These are phyloP conservation scores for Sinosuthora webbiana DNA, from an alignment of 2,113 vertebrate species.

Conservation along the genomic window DNA sequence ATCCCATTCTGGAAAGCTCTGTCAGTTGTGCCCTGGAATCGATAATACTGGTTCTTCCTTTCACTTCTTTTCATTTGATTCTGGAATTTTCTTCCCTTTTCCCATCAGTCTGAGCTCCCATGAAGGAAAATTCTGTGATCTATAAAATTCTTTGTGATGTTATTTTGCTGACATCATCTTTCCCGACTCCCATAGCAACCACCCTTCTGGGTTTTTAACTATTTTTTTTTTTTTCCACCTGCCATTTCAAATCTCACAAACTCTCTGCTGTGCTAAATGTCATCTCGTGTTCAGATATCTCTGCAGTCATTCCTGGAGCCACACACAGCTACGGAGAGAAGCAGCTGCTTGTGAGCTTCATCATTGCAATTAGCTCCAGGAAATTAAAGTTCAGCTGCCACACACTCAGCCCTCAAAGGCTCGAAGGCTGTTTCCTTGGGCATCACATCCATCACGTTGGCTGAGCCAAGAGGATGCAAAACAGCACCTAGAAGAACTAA, in stretches of 20 bases:
- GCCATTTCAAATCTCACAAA: background rate
- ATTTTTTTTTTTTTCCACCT: background rate
- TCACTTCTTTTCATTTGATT: background rate
- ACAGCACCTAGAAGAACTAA: background rate
- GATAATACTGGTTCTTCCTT: background rate
- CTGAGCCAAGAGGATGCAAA: background rate
- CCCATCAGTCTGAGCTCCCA: background rate
- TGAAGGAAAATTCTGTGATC: background rate
- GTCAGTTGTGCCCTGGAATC: background rate
- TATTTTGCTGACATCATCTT: background rate
- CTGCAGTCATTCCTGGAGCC: background rate
- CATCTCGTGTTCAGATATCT: background rate
- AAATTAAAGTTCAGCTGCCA: background rate
- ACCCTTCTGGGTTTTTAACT: background rate
- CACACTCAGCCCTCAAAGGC: background rate
- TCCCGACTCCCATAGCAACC: background rate
- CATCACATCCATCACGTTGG: background rate
- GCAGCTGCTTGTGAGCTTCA: background rate
- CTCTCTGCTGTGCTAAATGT: background rate
- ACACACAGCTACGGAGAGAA: background rate
- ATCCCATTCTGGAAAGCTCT: background rate
- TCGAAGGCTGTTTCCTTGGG: background rate
- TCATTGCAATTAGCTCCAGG: background rate
- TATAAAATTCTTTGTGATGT: background rate
- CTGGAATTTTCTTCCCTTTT: background rate